phyloP scores from a whole-genome alignment of 2,797 vertebrate species.

The Pangasius mekongensis region DNA sequence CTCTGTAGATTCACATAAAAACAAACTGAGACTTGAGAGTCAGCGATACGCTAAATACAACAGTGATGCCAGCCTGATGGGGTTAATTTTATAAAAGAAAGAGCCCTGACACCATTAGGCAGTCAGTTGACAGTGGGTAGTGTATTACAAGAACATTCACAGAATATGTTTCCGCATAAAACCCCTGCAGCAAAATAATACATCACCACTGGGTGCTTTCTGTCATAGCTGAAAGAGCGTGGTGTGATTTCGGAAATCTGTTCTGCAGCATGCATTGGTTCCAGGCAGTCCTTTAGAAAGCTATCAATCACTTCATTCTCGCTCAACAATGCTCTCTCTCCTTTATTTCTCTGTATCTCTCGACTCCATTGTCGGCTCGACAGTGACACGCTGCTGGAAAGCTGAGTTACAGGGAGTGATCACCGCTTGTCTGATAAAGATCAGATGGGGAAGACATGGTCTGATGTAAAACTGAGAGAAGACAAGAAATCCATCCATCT shows the following conservation, averaged over 20 bases:
- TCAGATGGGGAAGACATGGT: conserved; percentile 49
- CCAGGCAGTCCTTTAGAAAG: conserved; percentile 54
- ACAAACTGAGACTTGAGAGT: neutral
- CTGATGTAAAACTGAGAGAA: conserved; percentile 34
- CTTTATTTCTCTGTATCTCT: conserved; percentile 25
- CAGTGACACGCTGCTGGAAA: conserved; percentile 48
- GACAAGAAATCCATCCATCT: conserved; percentile 30
- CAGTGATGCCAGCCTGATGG: neutral
- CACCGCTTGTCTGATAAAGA: conserved; percentile 52
- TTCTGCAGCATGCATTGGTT: conserved; percentile 49
- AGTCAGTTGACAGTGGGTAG: conserved; percentile 17
- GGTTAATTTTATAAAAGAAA: conserved; percentile 3
- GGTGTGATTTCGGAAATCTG: conserved; percentile 45
- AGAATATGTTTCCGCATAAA: conserved; percentile 21
- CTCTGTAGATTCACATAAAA: neutral
- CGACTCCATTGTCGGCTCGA: conserved; percentile 17
- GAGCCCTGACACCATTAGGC: conserved; percentile 21
- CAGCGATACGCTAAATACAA: neutral
- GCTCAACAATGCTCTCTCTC: conserved; percentile 38
- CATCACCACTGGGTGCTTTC: conserved; percentile 42
- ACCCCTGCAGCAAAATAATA: conserved; percentile 36
- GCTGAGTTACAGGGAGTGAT: conserved; percentile 46
- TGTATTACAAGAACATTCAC: conserved; percentile 22
- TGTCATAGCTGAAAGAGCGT: conserved; percentile 30
- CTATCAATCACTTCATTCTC: conserved; percentile 48